Evolutionary conservation across 2,113 vertebrate species (phyloP).

Genomic region (Microtus oregoni): DNA sequence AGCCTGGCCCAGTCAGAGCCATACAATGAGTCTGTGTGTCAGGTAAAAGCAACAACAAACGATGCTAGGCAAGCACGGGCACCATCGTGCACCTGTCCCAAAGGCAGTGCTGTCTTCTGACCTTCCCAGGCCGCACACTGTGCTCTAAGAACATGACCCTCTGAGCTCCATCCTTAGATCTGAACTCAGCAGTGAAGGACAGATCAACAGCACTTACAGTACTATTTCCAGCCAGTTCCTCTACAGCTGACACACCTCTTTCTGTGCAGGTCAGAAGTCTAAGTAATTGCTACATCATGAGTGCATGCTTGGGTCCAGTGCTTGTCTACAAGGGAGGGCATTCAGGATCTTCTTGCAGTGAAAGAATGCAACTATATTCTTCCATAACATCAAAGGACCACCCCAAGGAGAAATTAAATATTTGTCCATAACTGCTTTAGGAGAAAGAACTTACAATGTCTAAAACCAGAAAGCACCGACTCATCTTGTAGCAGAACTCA

Average conservation of each 20-base stretch:
- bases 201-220: background rate
- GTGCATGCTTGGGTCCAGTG: background rate
- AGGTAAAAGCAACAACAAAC: background rate
- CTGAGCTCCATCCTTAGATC: constrained; percentile 1
- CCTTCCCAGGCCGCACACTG: background rate
- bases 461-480: constrained; percentile 16
- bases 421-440: background rate
- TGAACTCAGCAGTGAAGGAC: constrained; percentile 19
- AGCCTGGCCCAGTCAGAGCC: background rate
- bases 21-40: background rate
- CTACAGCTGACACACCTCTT: background rate
- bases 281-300: background rate
- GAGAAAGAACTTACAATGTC: background rate
- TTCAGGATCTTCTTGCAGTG: constrained; percentile 5
- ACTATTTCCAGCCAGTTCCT: background rate
- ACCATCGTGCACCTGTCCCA: background rate
- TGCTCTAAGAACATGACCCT: background rate
- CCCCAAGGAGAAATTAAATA: background rate
- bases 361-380: background rate
- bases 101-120: background rate
- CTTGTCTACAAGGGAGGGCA: background rate
- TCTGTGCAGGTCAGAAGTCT: background rate
- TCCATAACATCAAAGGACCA: background rate
- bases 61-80: background rate
- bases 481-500: background rate